A percentile compares a stretch with the other conserved stretches of the same genome.
These are phyloP conservation scores for Leucophora obtusa DNA, from an alignment of 2,888 invertebrate genomes.

Conservation along the genomic window DNA sequence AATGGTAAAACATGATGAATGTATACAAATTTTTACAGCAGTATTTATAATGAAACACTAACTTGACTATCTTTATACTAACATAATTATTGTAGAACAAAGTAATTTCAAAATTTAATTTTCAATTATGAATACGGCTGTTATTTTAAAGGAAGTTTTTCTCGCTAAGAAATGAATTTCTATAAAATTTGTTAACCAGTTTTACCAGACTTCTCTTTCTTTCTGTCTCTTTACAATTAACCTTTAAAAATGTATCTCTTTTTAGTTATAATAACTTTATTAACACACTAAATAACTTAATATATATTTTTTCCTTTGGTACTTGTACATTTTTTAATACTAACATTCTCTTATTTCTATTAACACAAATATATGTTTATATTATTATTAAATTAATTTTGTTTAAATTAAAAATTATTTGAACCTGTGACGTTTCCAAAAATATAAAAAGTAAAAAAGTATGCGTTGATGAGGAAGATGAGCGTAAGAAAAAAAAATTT, in stretches of 20 bases:
- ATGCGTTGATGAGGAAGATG: slow-evolving; percentile 70
- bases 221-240: not conserved
- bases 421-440: slow-evolving; percentile 75
- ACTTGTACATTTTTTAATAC: slow-evolving; percentile 29
- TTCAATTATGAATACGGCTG: too few relatives aligned
- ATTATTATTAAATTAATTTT: slow-evolving; percentile 43
- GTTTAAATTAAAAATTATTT: slow-evolving; percentile 66
- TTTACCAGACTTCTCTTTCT: not conserved
- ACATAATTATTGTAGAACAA: too few relatives aligned
- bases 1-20: too few relatives aligned
- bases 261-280: slow-evolving; percentile 9
- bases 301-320: slow-evolving; percentile 8
- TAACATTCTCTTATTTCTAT: slow-evolving; percentile 22
- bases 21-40: too few relatives aligned
- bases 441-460: slow-evolving; percentile 61
- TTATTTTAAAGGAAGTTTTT: too few relatives aligned
- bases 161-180: too few relatives aligned
- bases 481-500: slow-evolving; percentile 66
- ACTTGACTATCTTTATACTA: too few relatives aligned
- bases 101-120: too few relatives aligned
- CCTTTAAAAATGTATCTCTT: not conserved
- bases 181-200: too few relatives aligned
- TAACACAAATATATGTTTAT: slow-evolving; percentile 31
- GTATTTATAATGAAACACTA: too few relatives aligned
- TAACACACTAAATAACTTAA: not conserved